These are phyloP conservation scores for Drosophila percnosoma DNA, from an alignment of 2,888 invertebrate species.

Conservation along the genomic window DNA sequence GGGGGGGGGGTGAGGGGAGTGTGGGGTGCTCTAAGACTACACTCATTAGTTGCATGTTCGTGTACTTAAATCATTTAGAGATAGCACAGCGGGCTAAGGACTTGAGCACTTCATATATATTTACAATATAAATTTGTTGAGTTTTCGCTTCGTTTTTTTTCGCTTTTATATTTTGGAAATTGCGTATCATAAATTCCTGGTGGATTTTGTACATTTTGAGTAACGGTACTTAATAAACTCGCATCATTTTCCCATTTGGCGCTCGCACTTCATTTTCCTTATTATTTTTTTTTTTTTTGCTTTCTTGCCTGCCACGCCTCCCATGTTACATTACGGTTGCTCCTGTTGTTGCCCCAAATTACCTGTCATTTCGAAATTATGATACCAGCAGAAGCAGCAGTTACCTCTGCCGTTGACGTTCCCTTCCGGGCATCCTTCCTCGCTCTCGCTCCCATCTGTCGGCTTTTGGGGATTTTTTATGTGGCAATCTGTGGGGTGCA, in stretches of 20 bases:
- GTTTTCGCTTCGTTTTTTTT: constrained; percentile 20
- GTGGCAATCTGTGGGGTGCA: constrained; percentile 19
- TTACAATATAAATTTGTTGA: constrained; percentile 68
- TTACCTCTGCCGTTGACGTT: constrained; percentile 48
- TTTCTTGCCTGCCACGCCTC: constrained; percentile 4
- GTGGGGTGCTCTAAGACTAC: constrained; percentile 7
- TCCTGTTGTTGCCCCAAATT: constrained; percentile 72
- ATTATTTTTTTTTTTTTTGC: constrained; percentile 10
- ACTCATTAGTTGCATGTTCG: constrained; percentile 75
- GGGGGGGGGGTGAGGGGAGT: not conserved
- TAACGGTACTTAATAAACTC: constrained; percentile 80
- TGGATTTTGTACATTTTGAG: constrained; percentile 71
- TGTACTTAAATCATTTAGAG: constrained; percentile 71
- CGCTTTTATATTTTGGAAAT: constrained; percentile 44
- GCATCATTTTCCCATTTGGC: constrained; percentile 76
- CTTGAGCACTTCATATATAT: constrained; percentile 39
- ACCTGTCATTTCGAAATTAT: constrained; percentile 79
- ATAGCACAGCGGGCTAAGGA: constrained; percentile 39
- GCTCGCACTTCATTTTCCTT: constrained; percentile 72
- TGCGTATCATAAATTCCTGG: constrained; percentile 70
- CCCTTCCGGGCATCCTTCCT: constrained; percentile 35
- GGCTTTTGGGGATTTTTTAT: constrained; percentile 33
- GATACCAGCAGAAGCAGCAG: constrained; percentile 55
- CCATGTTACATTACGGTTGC: constrained; percentile 26
- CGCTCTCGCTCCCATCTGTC: not conserved